Conservation (phyloP, 2,113 vertebrate species). For the Neogobius melanostomus region DNA sequence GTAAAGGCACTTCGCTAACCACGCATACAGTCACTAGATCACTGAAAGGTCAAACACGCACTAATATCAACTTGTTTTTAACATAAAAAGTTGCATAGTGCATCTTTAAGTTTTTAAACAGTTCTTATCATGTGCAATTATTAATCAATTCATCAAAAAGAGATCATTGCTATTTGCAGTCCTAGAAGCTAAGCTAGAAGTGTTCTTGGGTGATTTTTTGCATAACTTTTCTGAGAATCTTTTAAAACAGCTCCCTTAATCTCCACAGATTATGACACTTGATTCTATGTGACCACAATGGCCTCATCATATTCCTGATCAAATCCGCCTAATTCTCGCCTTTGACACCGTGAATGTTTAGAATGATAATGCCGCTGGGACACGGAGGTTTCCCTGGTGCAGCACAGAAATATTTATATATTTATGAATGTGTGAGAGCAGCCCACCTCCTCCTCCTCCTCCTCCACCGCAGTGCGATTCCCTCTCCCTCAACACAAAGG, state of each 20-base stretch:
- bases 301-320: neutral
- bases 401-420: slow-evolving; percentile 25
- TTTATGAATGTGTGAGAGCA: slow-evolving; percentile 16
- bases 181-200: too few species aligned
- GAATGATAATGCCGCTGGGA: slow-evolving; percentile 30
- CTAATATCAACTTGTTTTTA: too few species aligned
- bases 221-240: too few species aligned
- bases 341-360: slow-evolving; percentile 8
- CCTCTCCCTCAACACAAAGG: slow-evolving; percentile 53
- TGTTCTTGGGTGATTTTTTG: too few species aligned
- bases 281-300: neutral
- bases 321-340: neutral
- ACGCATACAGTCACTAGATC: too few species aligned
- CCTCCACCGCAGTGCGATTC: slow-evolving; percentile 69
- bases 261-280: neutral
- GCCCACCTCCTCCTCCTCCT: slow-evolving; percentile 43
- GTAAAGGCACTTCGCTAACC: too few species aligned
- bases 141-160: too few species aligned
- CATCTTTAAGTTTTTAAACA: too few species aligned
- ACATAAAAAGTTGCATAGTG: too few species aligned
- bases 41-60: too few species aligned
- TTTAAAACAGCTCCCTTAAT: neutral
- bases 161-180: too few species aligned
- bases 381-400: slow-evolving; percentile 61
- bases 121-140: too few species aligned